A percentile compares a stretch with the other conserved stretches of the same genome.
Conservation (phyloP, 2,113 vertebrate species). For the Hoplias malabaricus region DNA sequence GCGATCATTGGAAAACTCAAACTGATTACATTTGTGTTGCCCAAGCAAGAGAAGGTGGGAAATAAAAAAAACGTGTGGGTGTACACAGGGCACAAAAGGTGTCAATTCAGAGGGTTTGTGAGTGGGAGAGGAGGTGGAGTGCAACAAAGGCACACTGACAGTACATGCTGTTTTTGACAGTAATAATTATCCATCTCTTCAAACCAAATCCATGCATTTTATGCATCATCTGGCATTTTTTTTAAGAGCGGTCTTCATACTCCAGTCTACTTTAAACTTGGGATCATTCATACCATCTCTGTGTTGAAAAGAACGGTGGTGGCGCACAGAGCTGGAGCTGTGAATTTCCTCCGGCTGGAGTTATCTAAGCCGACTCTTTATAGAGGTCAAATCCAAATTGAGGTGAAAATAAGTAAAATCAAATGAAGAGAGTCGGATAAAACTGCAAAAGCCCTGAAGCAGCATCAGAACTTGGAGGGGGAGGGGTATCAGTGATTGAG, state of each 20-base stretch:
- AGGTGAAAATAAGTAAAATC: slow-evolving; percentile 34
- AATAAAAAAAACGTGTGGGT: not conserved
- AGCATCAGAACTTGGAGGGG: slow-evolving; percentile 45
- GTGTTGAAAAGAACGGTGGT: not conserved
- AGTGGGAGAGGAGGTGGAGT: slow-evolving; percentile 33
- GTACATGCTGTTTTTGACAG: not conserved
- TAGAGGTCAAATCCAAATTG: slow-evolving; percentile 16
- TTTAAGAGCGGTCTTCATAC: too few relatives aligned
- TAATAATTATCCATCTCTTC: not conserved
- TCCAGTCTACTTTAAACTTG: too few relatives aligned
- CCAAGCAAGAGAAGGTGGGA: slow-evolving; percentile 23
- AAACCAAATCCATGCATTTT: not conserved
- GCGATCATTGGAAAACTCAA: slow-evolving; percentile 1
- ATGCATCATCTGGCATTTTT: not conserved
- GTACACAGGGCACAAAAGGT: slow-evolving; percentile 40
- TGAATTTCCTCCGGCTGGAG: slow-evolving; percentile 3
- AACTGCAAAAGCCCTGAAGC: slow-evolving; percentile 52
- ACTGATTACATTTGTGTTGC: slow-evolving; percentile 30
- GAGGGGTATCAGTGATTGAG: slow-evolving; percentile 46
- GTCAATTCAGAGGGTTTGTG: slow-evolving; percentile 31
- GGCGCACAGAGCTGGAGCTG: not conserved
- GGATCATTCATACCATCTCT: not conserved
- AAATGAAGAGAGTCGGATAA: slow-evolving; percentile 26
- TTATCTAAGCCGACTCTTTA: not conserved
- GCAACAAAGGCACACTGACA: slow-evolving; percentile 38